Percentiles rank a stretch among this genome's conserved stretches.
Evolutionary conservation across 2,888 invertebrate species (phyloP).

Genomic region (Baronia brevicornis): DNA sequence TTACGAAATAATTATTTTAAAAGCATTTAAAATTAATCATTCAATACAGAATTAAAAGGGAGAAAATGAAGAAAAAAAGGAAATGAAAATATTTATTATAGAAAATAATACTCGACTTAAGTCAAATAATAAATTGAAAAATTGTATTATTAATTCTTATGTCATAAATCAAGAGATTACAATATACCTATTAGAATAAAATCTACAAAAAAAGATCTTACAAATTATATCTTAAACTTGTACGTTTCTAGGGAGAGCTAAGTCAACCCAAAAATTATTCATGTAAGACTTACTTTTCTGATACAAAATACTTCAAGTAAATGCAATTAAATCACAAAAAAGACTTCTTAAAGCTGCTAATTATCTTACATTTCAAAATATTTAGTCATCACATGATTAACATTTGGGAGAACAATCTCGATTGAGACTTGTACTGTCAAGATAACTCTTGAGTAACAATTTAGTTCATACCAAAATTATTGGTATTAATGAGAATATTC

Average conservation of each 20-base stretch:
- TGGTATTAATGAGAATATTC: conserved; percentile 29
- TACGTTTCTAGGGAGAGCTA: conserved; percentile 69
- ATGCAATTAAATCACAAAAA: conserved; percentile 48
- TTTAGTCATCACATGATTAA: conserved; percentile 52
- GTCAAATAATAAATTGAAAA: conserved; percentile 60
- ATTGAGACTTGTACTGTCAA: conserved; percentile 57
- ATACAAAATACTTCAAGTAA: conserved; percentile 40
- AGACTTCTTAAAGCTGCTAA: conserved; percentile 28
- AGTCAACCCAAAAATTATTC: conserved; percentile 56
- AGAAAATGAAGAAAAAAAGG: conserved; percentile 43
- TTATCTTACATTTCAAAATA: conserved; percentile 34
- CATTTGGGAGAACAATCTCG: conserved; percentile 53
- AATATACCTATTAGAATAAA: conserved; percentile 64
- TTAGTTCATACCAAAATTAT: conserved; percentile 28
- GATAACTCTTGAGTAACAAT: conserved; percentile 50
- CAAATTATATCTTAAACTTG: conserved; percentile 69
- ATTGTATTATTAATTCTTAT: conserved; percentile 49
- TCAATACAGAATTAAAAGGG: conserved; percentile 16
- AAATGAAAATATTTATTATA: conserved; percentile 63
- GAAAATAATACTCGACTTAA: conserved; percentile 67
- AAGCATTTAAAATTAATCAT: conserved; percentile 2
- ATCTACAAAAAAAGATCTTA: conserved; percentile 69
- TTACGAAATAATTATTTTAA: neutral
- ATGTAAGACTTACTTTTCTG: conserved; percentile 40
- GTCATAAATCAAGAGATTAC: conserved; percentile 67